These are phyloP conservation scores for Athene noctua DNA, from an alignment of 2,113 vertebrate species.

Conservation along the genomic window DNA sequence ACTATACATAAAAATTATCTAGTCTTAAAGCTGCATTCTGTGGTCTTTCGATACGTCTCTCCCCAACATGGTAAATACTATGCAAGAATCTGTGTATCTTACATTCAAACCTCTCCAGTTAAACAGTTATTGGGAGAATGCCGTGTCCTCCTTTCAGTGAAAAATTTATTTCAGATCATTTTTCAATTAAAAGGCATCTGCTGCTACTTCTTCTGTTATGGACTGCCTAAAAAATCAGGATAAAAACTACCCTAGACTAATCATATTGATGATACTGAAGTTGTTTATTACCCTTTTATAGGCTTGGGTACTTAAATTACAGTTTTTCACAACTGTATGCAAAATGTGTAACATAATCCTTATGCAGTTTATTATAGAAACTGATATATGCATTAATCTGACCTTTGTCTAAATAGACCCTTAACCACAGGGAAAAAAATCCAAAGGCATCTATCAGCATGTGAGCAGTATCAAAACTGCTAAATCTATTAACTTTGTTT, in stretches of 20 bases:
- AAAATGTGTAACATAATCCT: constrained; percentile 74
- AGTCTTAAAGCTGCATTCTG: constrained; percentile 68
- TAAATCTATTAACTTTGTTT: constrained; percentile 79
- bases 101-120: constrained; percentile 56
- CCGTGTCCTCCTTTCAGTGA: constrained; percentile 61
- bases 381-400: constrained; percentile 72
- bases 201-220: constrained; percentile 62
- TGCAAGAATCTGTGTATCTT: constrained; percentile 32
- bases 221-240: constrained; percentile 46
- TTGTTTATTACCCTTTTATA: constrained; percentile 77
- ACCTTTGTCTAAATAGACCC: constrained; percentile 71
- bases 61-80: constrained; percentile 45
- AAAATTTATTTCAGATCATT: constrained; percentile 73
- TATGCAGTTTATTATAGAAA: constrained; percentile 74
- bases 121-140: constrained; percentile 59
- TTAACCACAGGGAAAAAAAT: constrained; percentile 51
- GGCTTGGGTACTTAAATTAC: constrained; percentile 73
- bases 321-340: constrained; percentile 76
- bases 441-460: constrained; percentile 50
- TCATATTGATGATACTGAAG: constrained; percentile 63
- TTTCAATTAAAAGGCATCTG: constrained; percentile 78
- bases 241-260: constrained; percentile 59
- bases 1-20: constrained; percentile 81
- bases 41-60: constrained; percentile 31
- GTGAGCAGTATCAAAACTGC: constrained; percentile 71